Conservation (phyloP, 30 jellyfish, hydroid and myxozoan genomes). For the Hydra vulgaris region DNA sequence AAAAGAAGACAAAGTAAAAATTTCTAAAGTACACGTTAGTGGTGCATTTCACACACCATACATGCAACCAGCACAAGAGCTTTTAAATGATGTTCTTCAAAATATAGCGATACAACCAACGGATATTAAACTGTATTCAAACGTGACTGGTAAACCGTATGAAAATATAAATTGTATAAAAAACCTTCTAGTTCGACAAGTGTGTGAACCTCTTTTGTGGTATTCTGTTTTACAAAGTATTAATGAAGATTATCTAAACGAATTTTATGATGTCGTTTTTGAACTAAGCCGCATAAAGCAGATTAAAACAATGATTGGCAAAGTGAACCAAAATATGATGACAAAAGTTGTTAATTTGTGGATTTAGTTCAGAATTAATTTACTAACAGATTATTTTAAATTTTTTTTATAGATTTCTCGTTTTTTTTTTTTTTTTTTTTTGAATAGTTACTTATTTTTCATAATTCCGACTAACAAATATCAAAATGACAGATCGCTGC, state of each 20-base stretch:
- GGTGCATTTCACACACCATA: conserved; percentile 97
- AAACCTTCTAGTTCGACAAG: conserved; percentile 68
- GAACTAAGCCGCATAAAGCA: conserved; percentile 86
- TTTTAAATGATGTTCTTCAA: conserved; percentile 36
- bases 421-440: too few species aligned
- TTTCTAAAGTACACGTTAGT: conserved; percentile 58
- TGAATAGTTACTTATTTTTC: too few species aligned
- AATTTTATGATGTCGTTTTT: conserved; percentile 27
- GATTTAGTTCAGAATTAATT: too few species aligned
- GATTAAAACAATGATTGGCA: conserved; percentile 56
- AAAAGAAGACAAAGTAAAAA: not conserved
- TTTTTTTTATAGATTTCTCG: too few species aligned
- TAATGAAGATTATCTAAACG: conserved; percentile 14
- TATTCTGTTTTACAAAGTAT: conserved; percentile 33
- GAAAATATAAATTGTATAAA: conserved; percentile 40
- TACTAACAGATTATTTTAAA: too few species aligned
- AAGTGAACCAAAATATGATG: conserved; percentile 30
- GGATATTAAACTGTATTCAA: conserved; percentile 46
- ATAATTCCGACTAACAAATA: too few species aligned
- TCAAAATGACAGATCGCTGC: too few species aligned
- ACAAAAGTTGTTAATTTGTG: conserved; percentile 16
- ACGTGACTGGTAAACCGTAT: conserved; percentile 82
- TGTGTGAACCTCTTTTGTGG: conserved; percentile 83
- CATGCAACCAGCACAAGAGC: conserved; percentile 79
- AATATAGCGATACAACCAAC: conserved; percentile 25